phyloP scores from a whole-genome alignment of 2,113 vertebrate genomes.

The Neomonachus schauinslandi region DNA sequence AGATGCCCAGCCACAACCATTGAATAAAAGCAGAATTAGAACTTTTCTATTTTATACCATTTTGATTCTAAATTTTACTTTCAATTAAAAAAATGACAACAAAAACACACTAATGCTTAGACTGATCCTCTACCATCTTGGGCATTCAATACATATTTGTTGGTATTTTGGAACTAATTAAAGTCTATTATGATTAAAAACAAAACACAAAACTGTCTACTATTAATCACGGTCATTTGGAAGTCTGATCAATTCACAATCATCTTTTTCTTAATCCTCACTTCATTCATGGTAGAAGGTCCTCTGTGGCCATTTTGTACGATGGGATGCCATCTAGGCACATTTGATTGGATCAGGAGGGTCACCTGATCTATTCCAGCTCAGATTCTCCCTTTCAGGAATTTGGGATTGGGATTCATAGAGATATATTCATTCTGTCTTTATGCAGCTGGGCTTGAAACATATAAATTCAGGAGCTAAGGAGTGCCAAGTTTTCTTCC shows the following conservation, averaged over 20 bases:
- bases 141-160: not conserved
- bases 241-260: not conserved
- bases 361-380: not conserved
- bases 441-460: not conserved
- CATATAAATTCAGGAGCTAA: not conserved
- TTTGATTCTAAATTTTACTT: conserved; percentile 6
- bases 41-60: not conserved
- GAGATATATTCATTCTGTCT: not conserved
- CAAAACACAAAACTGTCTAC: not conserved
- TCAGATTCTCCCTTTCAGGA: not conserved
- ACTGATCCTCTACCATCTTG: not conserved
- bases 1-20: not conserved
- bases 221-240: not conserved
- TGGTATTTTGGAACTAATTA: not conserved
- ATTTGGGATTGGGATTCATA: not conserved
- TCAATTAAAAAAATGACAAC: not conserved
- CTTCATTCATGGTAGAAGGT: not conserved
- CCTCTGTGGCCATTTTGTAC: not conserved
- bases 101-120: not conserved
- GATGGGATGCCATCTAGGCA: not conserved
- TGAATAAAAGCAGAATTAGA: not conserved
- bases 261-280: not conserved
- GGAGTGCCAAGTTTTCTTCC: not conserved
- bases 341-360: not conserved
- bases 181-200: not conserved